A percentile compares a stretch with the other conserved stretches of the same genome.
phyloP scores from a whole-genome alignment of 2,113 vertebrate genomes.

The Sinocyclocheilus anophthalmus region DNA sequence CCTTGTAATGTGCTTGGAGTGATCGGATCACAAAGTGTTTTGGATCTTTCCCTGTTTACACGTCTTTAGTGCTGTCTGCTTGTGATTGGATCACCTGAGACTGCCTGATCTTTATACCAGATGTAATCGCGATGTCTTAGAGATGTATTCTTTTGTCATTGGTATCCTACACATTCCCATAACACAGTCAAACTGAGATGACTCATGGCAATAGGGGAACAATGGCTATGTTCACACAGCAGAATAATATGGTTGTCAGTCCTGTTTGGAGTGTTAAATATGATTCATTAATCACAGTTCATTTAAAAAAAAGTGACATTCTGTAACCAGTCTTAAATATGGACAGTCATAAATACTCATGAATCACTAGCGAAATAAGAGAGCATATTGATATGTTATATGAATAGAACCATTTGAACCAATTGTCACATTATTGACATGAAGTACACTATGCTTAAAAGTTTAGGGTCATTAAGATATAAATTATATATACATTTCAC shows the following conservation, averaged over 20 bases:
- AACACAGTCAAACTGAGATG: neutral
- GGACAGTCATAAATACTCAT: neutral
- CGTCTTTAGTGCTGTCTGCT: neutral
- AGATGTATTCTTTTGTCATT: neutral
- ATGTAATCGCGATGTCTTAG: neutral
- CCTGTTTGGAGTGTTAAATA: slow-evolving; percentile 3
- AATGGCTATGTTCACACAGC: slow-evolving; percentile 18
- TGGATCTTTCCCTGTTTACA: neutral
- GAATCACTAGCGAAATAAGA: neutral
- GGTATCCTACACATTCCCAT: neutral
- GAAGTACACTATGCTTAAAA: neutral
- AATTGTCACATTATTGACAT: neutral
- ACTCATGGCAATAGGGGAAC: neutral
- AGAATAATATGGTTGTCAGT: neutral
- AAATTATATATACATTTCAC: no score
- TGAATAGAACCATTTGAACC: neutral
- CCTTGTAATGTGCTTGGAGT: neutral
- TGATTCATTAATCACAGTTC: neutral
- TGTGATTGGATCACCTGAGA: neutral
- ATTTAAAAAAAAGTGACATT: neutral
- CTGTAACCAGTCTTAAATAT: neutral
- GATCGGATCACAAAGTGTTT: neutral
- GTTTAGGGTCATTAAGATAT: neutral
- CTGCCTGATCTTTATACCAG: neutral
- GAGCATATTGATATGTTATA: neutral